Evolutionary conservation across 2,888 invertebrate species (phyloP).

Genomic region (Sarcophaga carnaria): DNA sequence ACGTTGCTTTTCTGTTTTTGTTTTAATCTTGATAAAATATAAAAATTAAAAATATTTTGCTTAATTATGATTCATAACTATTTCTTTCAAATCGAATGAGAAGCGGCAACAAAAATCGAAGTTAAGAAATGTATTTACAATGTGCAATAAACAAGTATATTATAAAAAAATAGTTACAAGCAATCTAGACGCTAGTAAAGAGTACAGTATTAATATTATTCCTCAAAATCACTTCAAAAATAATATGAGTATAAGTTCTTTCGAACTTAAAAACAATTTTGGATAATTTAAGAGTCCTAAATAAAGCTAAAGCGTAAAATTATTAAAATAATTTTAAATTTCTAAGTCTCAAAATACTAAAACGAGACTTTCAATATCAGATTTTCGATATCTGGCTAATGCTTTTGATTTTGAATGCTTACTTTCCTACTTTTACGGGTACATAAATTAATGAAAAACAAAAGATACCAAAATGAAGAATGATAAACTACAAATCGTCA

Average conservation of each 20-base stretch:
- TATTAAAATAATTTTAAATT: no score
- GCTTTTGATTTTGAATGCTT: conserved; percentile 1
- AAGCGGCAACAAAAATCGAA: not conserved
- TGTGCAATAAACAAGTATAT: no score
- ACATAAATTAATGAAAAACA: not conserved
- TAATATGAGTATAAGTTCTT: no score
- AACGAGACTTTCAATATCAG: no score
- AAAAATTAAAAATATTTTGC: not conserved
- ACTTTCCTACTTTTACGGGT: conserved; percentile 29
- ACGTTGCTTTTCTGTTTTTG: not conserved
- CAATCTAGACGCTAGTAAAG: no score
- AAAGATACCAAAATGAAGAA: not conserved
- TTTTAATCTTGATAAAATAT: not conserved
- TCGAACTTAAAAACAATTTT: no score
- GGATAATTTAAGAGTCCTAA: no score
- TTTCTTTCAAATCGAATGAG: not conserved
- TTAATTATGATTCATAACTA: not conserved
- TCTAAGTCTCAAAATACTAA: no score
- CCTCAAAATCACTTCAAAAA: no score
- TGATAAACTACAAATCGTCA: not conserved
- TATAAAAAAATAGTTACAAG: no score
- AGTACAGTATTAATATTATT: no score
- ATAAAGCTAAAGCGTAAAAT: no score
- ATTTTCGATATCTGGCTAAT: not conserved
- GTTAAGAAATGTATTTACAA: not conserved